Conservation (phyloP, 2,113 vertebrate genomes). For the Loxodonta africana region DNA sequence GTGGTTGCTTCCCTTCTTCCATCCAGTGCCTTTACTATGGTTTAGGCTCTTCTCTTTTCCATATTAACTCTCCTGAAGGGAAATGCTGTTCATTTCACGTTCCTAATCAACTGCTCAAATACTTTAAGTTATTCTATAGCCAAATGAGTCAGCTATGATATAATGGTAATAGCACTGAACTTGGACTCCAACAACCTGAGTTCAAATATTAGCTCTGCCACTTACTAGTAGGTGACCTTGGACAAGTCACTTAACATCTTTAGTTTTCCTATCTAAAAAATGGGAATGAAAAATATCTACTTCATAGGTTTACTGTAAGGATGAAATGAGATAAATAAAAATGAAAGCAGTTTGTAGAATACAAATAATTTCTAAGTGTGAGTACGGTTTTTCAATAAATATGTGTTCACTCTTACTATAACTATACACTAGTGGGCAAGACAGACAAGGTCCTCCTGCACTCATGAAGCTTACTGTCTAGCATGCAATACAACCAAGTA, state of each 20-base stretch:
- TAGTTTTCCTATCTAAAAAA: background rate
- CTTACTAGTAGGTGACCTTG: background rate
- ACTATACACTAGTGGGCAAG: background rate
- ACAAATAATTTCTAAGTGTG: conserved; percentile 29
- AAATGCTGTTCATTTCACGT: background rate
- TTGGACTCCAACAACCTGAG: background rate
- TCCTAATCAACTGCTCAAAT: background rate
- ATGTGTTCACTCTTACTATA: background rate
- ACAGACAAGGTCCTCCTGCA: background rate
- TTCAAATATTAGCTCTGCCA: background rate
- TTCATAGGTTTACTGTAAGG: background rate
- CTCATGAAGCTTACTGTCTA: background rate
- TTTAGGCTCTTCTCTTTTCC: background rate
- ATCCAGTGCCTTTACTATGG: background rate
- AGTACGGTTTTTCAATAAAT: conserved; percentile 5
- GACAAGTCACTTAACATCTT: conserved; percentile 6
- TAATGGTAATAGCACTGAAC: background rate
- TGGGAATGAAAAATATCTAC: background rate
- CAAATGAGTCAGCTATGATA: background rate
- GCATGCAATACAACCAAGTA: conserved; percentile 23
- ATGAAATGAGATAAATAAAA: background rate
- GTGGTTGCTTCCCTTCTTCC: background rate
- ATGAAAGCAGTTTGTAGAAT: background rate
- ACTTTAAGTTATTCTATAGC: background rate
- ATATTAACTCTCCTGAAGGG: background rate